A percentile compares a stretch with the other conserved stretches of the same genome.
Conservation (phyloP, 2,888 invertebrate genomes). For the Nesidiocoris tenuis region DNA sequence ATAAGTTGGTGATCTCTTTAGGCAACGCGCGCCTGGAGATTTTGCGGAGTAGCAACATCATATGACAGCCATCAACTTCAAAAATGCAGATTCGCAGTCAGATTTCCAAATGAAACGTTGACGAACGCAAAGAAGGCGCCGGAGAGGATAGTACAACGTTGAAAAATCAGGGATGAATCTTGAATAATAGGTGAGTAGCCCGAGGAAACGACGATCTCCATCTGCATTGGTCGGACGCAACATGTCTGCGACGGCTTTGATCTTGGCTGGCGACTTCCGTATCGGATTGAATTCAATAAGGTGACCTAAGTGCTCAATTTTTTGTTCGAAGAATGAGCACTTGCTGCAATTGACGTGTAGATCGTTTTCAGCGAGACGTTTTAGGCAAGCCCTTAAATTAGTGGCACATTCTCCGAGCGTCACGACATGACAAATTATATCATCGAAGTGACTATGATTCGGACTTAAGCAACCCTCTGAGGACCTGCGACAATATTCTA, state of each 20-base stretch:
- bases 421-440: conserved; percentile 48
- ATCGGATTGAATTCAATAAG: conserved; percentile 27
- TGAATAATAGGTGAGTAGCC: conserved; percentile 47
- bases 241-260: conserved; percentile 16
- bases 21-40: too few species aligned
- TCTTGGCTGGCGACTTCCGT: not conserved
- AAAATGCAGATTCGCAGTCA: conserved; percentile 48
- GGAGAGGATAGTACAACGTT: conserved; percentile 45
- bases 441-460: conserved; percentile 49
- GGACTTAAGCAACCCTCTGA: conserved; percentile 30
- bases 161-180: conserved; percentile 48
- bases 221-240: conserved; percentile 39
- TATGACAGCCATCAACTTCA: conserved; percentile 48
- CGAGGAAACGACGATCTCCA: conserved; percentile 46
- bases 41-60: too few species aligned
- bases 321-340: conserved; percentile 9
- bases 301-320: conserved; percentile 42
- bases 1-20: too few species aligned
- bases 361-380: conserved; percentile 4
- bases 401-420: conserved; percentile 42
- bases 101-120: conserved; percentile 46
- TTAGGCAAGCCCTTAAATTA: conserved; percentile 1
- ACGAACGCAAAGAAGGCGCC: conserved; percentile 43
- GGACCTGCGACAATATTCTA: conserved; percentile 30
- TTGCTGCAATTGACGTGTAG: conserved; percentile 20